Evolutionary conservation across 1,140 invertebrate genomes (phyloP), one percentile per base, ranked within the genome.

Genomic region (Leucophenga varia): DNA sequence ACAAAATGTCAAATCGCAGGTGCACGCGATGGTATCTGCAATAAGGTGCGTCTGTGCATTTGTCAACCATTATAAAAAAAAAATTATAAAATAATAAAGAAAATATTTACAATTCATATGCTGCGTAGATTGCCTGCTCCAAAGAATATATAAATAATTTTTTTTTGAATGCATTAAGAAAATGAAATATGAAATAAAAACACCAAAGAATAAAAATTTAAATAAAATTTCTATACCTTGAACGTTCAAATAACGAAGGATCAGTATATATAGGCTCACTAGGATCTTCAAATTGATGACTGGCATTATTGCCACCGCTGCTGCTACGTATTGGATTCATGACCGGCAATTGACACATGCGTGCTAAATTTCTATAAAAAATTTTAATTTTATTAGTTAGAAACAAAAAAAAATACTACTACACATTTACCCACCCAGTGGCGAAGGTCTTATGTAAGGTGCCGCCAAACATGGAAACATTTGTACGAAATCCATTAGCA

Each of bases 231-330:
- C n/a, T n/a, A n/a, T n/a, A 77, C 80, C 88, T 72, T 36, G 88
- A 86, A 61, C 90, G 81, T 77, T 95, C 91, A 63, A 95, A 94
- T 8, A 94, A 77, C 2, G 91, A 92, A 1, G 91, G 91, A 76
- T 94, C 91, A 1, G 91, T 94, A 72, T 94, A 95, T 52, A 95
- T 94, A 2, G 91, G 91, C 72, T 94, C 92, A 61, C 90, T 93
- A 8, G 90, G 90, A 74, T 94, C 91, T 57, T 88, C 84, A 54
- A 88, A 89, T 17, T 75, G 64, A 43, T 70, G 65, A 38, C 32
- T 54, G 36, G 28, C 46, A 22, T 57, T 56, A n/a, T n/a, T n/a
- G n/a, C n/a, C n/a, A 25, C 36, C 47, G 36, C 48, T 38, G 12
- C 22, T 47, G 36, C 53, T 71, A 42, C 72, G 64, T 43, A 75